phyloP scores from a whole-genome alignment of 1,140 invertebrate species.

The Zophobas morio region DNA sequence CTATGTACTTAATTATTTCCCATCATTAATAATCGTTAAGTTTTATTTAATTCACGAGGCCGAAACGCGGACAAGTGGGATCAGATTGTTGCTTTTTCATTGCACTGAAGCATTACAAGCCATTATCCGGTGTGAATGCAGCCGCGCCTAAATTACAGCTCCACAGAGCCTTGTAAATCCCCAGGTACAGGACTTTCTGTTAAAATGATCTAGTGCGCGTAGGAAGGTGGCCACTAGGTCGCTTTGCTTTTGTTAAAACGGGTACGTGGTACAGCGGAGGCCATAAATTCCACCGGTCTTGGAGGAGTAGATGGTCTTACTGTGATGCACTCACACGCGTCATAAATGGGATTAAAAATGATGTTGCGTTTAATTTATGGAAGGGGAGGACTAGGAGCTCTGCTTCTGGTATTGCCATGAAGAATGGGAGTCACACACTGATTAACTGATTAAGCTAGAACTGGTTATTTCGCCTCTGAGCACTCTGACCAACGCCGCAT shows the following conservation, averaged over 20 bases:
- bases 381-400: no score
- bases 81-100: background rate
- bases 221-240: slow-evolving; percentile 28
- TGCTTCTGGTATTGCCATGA: no score
- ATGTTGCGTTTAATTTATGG: background rate
- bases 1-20: slow-evolving; percentile 27
- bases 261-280: slow-evolving; percentile 17
- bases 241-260: slow-evolving; percentile 27
- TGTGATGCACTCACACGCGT: background rate
- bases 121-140: slow-evolving; percentile 37
- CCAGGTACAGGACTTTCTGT: slow-evolving; percentile 42
- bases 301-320: background rate
- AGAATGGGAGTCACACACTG: no score
- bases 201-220: slow-evolving; percentile 45
- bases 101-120: slow-evolving; percentile 6
- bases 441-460: no score
- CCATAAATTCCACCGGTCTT: slow-evolving; percentile 18
- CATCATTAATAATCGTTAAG: slow-evolving; percentile 29
- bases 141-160: slow-evolving; percentile 46
- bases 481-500: no score
- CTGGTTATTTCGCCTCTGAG: no score
- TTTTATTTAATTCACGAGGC: background rate
- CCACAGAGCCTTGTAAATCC: slow-evolving; percentile 30
- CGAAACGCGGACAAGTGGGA: background rate
- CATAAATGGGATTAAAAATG: slow-evolving; percentile 9